Conservation (phyloP, 2,113 vertebrate genomes). For the Coptodon rendalli region DNA sequence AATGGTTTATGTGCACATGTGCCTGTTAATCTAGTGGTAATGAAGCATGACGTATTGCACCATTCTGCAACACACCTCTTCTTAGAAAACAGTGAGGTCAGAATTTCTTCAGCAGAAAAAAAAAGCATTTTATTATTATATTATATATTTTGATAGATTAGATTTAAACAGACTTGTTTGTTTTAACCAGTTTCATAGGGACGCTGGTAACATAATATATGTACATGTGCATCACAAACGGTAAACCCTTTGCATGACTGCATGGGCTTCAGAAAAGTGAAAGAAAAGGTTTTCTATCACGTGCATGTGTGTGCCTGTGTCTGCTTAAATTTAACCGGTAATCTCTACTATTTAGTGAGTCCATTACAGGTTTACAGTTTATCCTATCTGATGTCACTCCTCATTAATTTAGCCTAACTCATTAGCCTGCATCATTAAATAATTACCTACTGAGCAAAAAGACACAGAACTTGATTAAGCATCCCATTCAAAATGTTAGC, state of each 20-base stretch:
- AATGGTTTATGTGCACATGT: background rate
- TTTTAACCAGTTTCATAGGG: background rate
- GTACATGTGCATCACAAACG: background rate
- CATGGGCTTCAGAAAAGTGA: background rate
- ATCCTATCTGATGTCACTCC: constrained; percentile 57
- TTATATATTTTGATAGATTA: background rate
- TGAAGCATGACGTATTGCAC: constrained; percentile 12
- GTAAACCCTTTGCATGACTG: background rate
- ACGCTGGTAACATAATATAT: background rate
- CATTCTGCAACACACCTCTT: constrained; percentile 6
- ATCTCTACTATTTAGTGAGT: constrained; percentile 53
- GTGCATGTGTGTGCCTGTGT: background rate
- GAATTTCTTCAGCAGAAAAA: background rate
- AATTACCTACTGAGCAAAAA: constrained; percentile 61
- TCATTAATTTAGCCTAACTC: constrained; percentile 62
- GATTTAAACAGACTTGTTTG: background rate
- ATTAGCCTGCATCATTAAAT: constrained; percentile 65
- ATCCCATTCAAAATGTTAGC: constrained; percentile 39
- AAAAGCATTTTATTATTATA: background rate
- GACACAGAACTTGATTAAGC: constrained; percentile 51
- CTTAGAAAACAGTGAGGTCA: background rate
- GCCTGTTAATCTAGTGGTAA: constrained; percentile 5
- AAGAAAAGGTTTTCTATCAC: background rate
- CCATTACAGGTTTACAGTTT: constrained; percentile 46
- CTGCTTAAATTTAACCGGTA: constrained; percentile 13